phyloP scores from a whole-genome alignment of 2,888 invertebrate species.

The Sialis fuliginosa region DNA sequence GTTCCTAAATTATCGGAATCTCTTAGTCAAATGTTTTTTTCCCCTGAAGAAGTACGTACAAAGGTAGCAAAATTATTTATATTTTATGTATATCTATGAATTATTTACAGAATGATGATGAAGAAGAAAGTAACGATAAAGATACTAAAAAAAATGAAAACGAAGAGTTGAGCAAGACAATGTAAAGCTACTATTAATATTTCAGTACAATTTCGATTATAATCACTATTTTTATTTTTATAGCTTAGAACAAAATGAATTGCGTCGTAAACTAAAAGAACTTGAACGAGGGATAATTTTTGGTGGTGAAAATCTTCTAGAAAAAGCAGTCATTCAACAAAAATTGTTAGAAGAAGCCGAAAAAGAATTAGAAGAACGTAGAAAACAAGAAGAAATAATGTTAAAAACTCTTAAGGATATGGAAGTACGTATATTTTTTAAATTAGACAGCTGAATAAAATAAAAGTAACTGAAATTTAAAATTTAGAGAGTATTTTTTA shows the following conservation, averaged over 20 bases:
- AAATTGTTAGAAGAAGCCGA: constrained; percentile 75
- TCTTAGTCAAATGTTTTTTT: too few relatives aligned
- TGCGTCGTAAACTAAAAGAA: constrained; percentile 70
- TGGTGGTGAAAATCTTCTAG: constrained; percentile 93
- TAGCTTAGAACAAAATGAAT: constrained; percentile 57
- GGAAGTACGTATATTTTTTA: neutral
- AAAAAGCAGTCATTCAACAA: constrained; percentile 91
- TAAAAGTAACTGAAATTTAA: neutral
- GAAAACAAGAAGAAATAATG: neutral
- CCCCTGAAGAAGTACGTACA: too few relatives aligned
- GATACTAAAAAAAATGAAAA: too few relatives aligned
- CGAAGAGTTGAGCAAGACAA: too few relatives aligned
- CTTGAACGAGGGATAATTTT: constrained; percentile 92
- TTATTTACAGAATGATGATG: too few relatives aligned
- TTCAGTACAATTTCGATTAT: too few relatives aligned
- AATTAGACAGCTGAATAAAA: neutral
- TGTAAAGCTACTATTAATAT: too few relatives aligned
- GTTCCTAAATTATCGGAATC: constrained; percentile 12
- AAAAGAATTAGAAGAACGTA: constrained; percentile 49
- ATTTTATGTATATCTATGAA: too few relatives aligned
- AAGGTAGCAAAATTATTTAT: too few relatives aligned
- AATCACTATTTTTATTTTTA: constrained; percentile 5
- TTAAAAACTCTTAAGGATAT: constrained; percentile 1
- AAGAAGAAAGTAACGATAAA: too few relatives aligned
- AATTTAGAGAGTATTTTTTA: neutral